Percentiles rank a stretch among this genome's conserved stretches.
phyloP scores from a whole-genome alignment of 2,113 vertebrate species.

The Tyto alba region DNA sequence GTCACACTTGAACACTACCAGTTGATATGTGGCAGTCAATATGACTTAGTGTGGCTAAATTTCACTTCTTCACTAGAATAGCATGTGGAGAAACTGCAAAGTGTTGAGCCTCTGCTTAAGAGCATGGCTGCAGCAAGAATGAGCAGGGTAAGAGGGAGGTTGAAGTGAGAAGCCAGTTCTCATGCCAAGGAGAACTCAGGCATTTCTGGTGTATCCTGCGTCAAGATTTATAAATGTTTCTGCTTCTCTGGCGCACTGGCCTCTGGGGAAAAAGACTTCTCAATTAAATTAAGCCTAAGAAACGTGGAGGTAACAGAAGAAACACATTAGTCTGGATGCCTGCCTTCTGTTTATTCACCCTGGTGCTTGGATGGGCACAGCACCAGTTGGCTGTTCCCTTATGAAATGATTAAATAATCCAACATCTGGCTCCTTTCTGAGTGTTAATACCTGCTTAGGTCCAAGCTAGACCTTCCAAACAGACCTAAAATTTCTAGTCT shows the following conservation, averaged over 20 bases:
- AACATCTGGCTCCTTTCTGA: not conserved
- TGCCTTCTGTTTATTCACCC: conserved; percentile 11
- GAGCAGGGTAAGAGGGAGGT: not conserved
- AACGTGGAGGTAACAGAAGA: not conserved
- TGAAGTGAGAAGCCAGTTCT: not conserved
- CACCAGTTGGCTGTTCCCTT: conserved; percentile 29
- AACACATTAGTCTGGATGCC: not conserved
- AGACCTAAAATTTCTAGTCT: not conserved
- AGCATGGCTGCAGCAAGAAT: not conserved
- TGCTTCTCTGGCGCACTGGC: not conserved
- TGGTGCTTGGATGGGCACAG: not conserved
- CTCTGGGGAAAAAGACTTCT: not conserved
- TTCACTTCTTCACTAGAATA: not conserved
- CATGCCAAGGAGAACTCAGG: not conserved
- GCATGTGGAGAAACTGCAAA: not conserved
- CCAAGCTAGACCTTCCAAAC: not conserved
- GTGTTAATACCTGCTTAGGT: not conserved
- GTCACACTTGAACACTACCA: not conserved
- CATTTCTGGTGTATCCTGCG: not conserved
- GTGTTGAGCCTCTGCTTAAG: not conserved
- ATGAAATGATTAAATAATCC: not conserved
- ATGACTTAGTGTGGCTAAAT: not conserved
- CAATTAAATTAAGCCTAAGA: conserved; percentile 20
- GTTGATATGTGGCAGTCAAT: not conserved
- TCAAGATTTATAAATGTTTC: not conserved